Conservation (phyloP, 2,797 vertebrate species). For the Coranthus polyacanthus region DNA sequence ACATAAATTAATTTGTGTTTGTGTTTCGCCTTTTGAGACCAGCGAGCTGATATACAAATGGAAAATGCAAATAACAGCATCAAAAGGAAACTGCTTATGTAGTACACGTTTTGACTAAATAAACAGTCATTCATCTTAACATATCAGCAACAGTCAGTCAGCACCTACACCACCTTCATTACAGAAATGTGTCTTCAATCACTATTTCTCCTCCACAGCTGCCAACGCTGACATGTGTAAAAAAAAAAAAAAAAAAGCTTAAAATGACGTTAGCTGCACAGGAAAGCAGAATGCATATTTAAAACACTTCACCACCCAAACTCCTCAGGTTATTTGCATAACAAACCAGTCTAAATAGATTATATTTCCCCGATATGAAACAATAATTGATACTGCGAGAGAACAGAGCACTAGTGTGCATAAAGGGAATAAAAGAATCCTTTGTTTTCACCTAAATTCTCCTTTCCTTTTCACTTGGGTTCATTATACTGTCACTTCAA, state of each 20-base stretch:
- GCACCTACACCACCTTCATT: constrained; percentile 33
- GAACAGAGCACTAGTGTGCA: constrained; percentile 60
- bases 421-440: constrained; percentile 54
- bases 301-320: constrained; percentile 55
- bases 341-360: constrained; percentile 70
- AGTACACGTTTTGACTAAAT: background rate
- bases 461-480: constrained; percentile 52
- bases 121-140: background rate
- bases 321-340: constrained; percentile 69
- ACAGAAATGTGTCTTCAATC: constrained; percentile 46
- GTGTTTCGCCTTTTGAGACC: too few relatives aligned
- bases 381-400: constrained; percentile 65
- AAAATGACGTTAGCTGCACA: constrained; percentile 46
- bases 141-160: constrained; percentile 32
- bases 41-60: too few relatives aligned
- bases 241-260: constrained; percentile 24
- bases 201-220: constrained; percentile 42
- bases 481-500: constrained; percentile 78
- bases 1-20: too few relatives aligned
- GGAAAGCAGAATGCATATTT: constrained; percentile 40
- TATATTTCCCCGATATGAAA: constrained; percentile 70
- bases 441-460: constrained; percentile 71
- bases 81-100: background rate
- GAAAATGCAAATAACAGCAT: too few relatives aligned
- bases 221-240: constrained; percentile 43